A percentile compares a stretch with the other conserved stretches of the same genome.
phyloP scores from a whole-genome alignment of 1,140 invertebrate genomes.

The Centruroides vittatus region DNA sequence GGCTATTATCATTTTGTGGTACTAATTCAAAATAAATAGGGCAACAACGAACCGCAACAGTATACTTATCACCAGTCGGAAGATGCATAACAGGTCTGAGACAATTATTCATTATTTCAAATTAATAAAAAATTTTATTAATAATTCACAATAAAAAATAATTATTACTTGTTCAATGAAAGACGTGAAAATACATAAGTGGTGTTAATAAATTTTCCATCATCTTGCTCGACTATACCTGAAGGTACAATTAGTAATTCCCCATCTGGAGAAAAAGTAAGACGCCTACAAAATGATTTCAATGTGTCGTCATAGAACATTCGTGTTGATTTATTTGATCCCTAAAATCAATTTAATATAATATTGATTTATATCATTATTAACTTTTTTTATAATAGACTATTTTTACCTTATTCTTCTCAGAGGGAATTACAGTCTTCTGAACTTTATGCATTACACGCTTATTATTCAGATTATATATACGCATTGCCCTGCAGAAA shows the following conservation, averaged over 20 bases:
- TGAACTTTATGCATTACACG: conserved; percentile 47
- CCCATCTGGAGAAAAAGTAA: conserved; percentile 80
- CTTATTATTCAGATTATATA: conserved; percentile 53
- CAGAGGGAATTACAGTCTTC: conserved; percentile 23
- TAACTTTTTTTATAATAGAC: not conserved
- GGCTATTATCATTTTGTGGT: conserved; percentile 3
- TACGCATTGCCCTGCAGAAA: conserved; percentile 46
- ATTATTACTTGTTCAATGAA: conserved; percentile 46
- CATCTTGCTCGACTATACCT: conserved; percentile 17
- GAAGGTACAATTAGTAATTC: conserved; percentile 64
- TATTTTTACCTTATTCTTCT: not conserved
- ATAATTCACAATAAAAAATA: conserved; percentile 18
- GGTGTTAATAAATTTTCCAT: conserved; percentile 40
- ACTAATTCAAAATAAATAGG: conserved; percentile 53
- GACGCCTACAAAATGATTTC: conserved; percentile 77
- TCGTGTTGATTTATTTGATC: conserved; percentile 19
- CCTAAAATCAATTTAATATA: not conserved
- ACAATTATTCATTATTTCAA: conserved; percentile 24
- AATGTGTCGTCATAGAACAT: conserved; percentile 90
- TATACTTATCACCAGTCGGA: conserved; percentile 59
- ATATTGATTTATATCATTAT: not conserved
- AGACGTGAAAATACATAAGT: conserved; percentile 67
- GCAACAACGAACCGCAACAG: conserved; percentile 65
- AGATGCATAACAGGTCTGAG: conserved; percentile 56
- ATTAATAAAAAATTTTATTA: conserved; percentile 11